A percentile compares a stretch with the other conserved stretches of the same genome.
phyloP scores from a whole-genome alignment of 2,888 invertebrate genomes.

The Heliothis peltigera region DNA sequence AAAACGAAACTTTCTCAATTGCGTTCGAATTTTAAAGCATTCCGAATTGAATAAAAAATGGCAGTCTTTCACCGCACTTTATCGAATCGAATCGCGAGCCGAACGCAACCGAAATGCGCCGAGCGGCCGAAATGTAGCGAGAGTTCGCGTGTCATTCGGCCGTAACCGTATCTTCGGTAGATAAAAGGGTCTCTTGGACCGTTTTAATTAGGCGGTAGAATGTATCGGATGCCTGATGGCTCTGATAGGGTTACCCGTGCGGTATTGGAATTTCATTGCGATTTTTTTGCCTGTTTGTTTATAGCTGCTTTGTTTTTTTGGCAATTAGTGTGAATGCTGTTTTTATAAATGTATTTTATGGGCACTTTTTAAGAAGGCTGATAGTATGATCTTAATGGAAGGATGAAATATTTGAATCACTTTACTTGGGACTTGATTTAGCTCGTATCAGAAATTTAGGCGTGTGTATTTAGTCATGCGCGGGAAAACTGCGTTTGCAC shows the following conservation, averaged over 20 bases:
- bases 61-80: constrained; percentile 61
- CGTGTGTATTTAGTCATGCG: constrained; percentile 15
- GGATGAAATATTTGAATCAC: constrained; percentile 13
- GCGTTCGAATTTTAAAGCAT: constrained; percentile 45
- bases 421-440: constrained; percentile 24
- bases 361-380: constrained; percentile 22
- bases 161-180: constrained; percentile 85
- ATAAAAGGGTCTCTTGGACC: constrained; percentile 86
- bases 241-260: constrained; percentile 72
- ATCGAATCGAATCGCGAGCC: constrained; percentile 59
- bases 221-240: constrained; percentile 78
- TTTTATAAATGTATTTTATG: constrained; percentile 37
- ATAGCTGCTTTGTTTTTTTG: constrained; percentile 39
- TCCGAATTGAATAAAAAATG: constrained; percentile 56
- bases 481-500: background rate
- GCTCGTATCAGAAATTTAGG: constrained; percentile 10
- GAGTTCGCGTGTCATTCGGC: constrained; percentile 84
- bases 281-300: constrained; percentile 53
- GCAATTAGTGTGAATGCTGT: constrained; percentile 47
- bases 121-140: constrained; percentile 66
- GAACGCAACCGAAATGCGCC: constrained; percentile 57
- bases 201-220: constrained; percentile 88
- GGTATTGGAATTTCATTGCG: constrained; percentile 51
- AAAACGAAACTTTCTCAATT: constrained; percentile 39
- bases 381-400: constrained; percentile 21